These are phyloP conservation scores for Rhyacophila brunnea DNA, from an alignment of 1,140 invertebrate genomes.

Conservation along the genomic window DNA sequence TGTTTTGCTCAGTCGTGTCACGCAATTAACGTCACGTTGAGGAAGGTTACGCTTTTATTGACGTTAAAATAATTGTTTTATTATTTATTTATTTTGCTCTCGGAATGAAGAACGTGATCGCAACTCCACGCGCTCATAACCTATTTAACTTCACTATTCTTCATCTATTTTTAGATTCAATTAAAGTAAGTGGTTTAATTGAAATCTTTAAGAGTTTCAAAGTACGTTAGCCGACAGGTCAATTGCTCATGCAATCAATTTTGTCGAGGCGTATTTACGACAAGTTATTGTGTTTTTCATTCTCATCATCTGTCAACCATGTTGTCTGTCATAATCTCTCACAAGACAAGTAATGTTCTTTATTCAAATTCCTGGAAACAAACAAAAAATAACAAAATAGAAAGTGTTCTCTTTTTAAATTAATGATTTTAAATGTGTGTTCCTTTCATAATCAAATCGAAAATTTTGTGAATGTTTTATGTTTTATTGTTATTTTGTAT, in stretches of 20 bases:
- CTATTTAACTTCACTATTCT: conserved; percentile 18
- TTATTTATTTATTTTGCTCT: neutral
- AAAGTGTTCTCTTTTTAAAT: too few species aligned
- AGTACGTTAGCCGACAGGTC: too few species aligned
- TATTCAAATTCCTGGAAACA: neutral
- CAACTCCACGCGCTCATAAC: conserved; percentile 11
- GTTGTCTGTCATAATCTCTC: neutral
- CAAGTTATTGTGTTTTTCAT: neutral
- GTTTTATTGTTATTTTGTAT: too few species aligned
- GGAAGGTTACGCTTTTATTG: neutral
- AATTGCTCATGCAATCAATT: neutral
- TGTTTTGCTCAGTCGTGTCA: neutral
- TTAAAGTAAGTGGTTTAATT: conserved; percentile 4
- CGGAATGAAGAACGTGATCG: neutral
- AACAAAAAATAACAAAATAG: neutral
- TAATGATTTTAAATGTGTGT: too few species aligned
- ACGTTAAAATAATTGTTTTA: neutral
- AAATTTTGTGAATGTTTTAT: too few species aligned
- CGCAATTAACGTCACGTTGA: neutral
- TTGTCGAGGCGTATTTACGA: neutral
- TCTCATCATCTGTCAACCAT: neutral
- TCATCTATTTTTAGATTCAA: conserved; percentile 21
- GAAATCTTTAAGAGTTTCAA: neutral
- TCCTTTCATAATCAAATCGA: too few species aligned
- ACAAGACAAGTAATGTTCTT: neutral